These are phyloP conservation scores for Tenthredo notha DNA, from an alignment of 2,888 invertebrate genomes.

Conservation along the genomic window DNA sequence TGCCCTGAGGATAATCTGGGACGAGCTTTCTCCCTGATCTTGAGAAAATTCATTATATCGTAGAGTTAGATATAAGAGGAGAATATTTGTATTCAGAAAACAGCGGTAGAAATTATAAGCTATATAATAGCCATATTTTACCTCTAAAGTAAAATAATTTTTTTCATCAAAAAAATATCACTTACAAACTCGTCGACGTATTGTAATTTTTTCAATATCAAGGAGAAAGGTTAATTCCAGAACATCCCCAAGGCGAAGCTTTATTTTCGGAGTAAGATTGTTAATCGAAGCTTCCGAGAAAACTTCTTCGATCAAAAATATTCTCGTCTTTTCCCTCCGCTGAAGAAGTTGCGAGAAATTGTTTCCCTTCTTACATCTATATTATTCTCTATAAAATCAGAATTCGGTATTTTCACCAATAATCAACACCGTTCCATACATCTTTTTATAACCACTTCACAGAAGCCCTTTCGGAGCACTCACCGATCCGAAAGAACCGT, in stretches of 20 bases:
- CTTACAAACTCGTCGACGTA: neutral
- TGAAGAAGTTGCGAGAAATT: neutral
- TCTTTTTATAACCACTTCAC: no score
- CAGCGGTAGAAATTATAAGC: neutral
- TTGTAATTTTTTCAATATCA: neutral
- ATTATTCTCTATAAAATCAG: neutral
- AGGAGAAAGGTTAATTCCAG: neutral
- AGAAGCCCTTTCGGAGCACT: no score
- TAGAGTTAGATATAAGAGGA: neutral
- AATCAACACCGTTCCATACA: neutral
- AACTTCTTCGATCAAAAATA: neutral
- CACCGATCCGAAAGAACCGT: no score
- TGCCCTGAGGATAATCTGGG: conserved; percentile 27
- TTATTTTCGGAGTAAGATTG: neutral
- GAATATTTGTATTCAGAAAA: neutral
- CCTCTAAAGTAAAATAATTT: neutral
- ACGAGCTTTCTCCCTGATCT: conserved; percentile 24
- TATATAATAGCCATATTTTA: neutral
- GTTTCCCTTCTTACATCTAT: neutral
- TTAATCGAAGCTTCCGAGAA: neutral
- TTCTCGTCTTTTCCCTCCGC: neutral
- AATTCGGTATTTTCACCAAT: neutral
- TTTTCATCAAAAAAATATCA: neutral
- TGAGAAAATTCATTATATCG: conserved; percentile 22
- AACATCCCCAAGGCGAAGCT: neutral